Base-by-base conservation (phyloP, 2,888 invertebrate species). In the Pachliopta kotzebuea region DNA sequence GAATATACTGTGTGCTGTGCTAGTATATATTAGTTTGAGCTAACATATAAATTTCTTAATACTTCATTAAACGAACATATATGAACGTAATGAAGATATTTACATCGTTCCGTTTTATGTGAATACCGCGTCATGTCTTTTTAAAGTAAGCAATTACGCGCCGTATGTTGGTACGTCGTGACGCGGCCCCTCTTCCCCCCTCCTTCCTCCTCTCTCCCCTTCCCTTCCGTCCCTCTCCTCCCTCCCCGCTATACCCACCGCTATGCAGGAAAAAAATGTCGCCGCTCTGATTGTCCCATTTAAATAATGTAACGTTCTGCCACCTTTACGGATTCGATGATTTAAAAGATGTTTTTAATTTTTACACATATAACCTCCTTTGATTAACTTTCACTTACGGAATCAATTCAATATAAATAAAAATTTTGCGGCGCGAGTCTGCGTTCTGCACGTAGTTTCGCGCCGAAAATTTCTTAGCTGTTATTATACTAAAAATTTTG, bases 241-340 rank as follows among this genome's bases (percentile, higher is more conserved):
- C 31, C 31, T 1, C 31, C 7, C 29, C 29, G 31, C 31, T 8
- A 8, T 67, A 66, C 64, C 65, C 66, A 61, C 45, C 68, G 67
- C 71, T 71, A 70, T 73, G 69, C 74, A 71, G 70, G 31, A 31
- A 68, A 71, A 75, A 75, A 74, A 71, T 68, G 67, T 66, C 68
- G 23, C 57, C 65, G 60, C 66, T 60, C 64, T 73, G 73, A 76
- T 75, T 73, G 74, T 72, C 70, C 72, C 70, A 74, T 75, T 75
- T 75, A 73, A 70, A 71, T 60, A 56, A 60, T 60, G 56, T 71
- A 69, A 68, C 68, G 69, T 69, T 67, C 65, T 63, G 64, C 67
- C 62, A 66, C 66, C 68, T 67, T 63, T 54, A 66, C 18, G 49
- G 49, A 49, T 49, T 49, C 14, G n/a, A 49, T 49, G 7, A 49